Evolutionary conservation across 2,888 invertebrate genomes (phyloP), one percentile per base, ranked within the genome.

Genomic region (Drymonia ruficornis): DNA sequence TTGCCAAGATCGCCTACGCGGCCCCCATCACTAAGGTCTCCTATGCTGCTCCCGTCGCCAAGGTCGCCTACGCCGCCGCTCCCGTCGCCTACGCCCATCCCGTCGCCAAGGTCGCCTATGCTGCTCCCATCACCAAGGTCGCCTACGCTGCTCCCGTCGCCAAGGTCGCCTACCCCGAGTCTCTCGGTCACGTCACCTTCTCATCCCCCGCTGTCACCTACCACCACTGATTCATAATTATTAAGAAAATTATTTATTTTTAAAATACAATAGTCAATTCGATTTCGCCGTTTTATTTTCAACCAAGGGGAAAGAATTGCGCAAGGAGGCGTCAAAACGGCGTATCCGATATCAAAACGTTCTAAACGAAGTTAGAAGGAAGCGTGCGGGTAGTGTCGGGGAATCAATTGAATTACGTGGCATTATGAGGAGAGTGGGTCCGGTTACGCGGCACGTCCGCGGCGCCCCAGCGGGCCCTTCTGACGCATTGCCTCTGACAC

Each of bases 331-430:
- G 87, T 87, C 83, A 84, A 86, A 89, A 76, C 85, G 84, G 74
- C 78, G 90, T 87, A 92, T 92, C 91, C 86, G 89, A 92, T 92
- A 92, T 91, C 91, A 91, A 91, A 91, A 91, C 89, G 91, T 75
- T 86, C 72, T 73, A 89, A 91, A 92, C 87, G 89, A 91, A 91
- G 91, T 92, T 92, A 91, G 74, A 70, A 81, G 79, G 82, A 86
- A 89, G 88, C 89, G 89, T 90, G 91, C 84, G 89, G 89, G 87
- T 87, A 89, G 91, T 89, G 90, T 89, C 83, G 89, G 90, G 86
- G 88, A 88, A 90, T 87, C 89, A 91, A 92, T 91, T 90, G 91
- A 90, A 89, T 92, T 91, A 91, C 84, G 89, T 88, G 86, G 83
- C 90, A 86, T 91, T 91, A 91, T 86, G 84, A 89, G 83, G 85